A percentile compares a stretch with the other conserved stretches of the same genome.
Evolutionary conservation across 2,888 invertebrate species (phyloP).

Genomic region (Drosophila eohydei): DNA sequence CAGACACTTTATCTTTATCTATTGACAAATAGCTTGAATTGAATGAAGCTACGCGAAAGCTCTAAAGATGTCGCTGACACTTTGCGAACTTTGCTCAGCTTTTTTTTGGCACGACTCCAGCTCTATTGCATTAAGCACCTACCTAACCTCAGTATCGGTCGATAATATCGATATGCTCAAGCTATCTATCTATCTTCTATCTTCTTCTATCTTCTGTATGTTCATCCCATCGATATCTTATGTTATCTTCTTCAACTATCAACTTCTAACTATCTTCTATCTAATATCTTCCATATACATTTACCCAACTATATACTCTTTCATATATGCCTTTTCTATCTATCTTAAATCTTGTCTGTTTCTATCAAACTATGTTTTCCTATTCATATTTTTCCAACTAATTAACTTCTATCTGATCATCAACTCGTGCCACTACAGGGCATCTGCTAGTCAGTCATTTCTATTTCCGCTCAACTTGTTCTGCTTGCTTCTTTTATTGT

Average conservation of each 20-base stretch:
- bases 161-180: too few relatives aligned
- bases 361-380: background rate
- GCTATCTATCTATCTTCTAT: too few relatives aligned
- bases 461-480: constrained; percentile 27
- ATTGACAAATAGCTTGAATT: background rate
- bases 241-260: too few relatives aligned
- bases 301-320: background rate
- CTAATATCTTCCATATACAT: background rate
- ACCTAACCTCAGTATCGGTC: too few relatives aligned
- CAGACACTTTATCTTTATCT: too few relatives aligned
- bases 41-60: background rate
- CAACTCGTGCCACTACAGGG: constrained; percentile 16
- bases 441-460: constrained; percentile 7
- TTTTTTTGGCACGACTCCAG: too few relatives aligned
- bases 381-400: background rate
- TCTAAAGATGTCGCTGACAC: background rate
- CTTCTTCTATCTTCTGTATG: too few relatives aligned
- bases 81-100: background rate
- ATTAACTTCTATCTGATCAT: background rate
- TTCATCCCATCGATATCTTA: too few relatives aligned
- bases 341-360: background rate
- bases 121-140: too few relatives aligned
- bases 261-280: too few relatives aligned
- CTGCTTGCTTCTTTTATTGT: constrained; percentile 30
- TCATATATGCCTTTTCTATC: background rate